Percentiles rank a stretch among this genome's conserved stretches.
These are phyloP conservation scores for Pseudocheirus occidentalis DNA, from an alignment of 2,797 vertebrate genomes.

Conservation along the genomic window DNA sequence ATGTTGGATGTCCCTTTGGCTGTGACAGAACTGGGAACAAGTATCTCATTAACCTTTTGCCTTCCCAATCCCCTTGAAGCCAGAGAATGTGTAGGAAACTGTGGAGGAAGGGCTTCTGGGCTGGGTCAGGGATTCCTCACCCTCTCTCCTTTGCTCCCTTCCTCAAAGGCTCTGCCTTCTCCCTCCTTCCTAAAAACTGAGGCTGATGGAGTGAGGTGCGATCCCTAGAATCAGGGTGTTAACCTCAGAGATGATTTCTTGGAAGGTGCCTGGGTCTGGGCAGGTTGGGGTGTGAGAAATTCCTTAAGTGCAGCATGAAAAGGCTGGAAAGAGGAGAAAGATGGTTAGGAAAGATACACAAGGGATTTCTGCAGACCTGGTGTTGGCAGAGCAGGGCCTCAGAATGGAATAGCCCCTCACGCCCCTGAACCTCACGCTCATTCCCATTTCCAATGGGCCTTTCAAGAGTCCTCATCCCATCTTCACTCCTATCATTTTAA, in stretches of 20 bases:
- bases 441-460: not conserved
- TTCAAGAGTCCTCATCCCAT: not conserved
- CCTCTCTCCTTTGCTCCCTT: not conserved
- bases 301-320: not conserved
- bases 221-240: not conserved
- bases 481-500: not conserved
- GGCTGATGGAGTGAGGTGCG: not conserved
- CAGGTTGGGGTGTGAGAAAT: not conserved
- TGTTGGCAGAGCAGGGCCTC: not conserved
- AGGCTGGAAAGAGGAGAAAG: not conserved
- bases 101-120: not conserved
- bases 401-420: not conserved
- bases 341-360: not conserved
- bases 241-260: not conserved
- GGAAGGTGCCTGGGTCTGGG: not conserved
- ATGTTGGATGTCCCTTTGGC: not conserved
- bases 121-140: not conserved
- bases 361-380: not conserved
- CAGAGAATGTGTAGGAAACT: not conserved
- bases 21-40: not conserved
- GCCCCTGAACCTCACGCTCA: not conserved
- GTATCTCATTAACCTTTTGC: not conserved
- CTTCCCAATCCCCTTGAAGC: not conserved
- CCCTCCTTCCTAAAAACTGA: not conserved
- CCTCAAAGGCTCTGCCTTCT: not conserved